These are phyloP conservation scores for Drosophila simulans DNA, from an alignment of 1,140 invertebrate species.

Conservation along the genomic window DNA sequence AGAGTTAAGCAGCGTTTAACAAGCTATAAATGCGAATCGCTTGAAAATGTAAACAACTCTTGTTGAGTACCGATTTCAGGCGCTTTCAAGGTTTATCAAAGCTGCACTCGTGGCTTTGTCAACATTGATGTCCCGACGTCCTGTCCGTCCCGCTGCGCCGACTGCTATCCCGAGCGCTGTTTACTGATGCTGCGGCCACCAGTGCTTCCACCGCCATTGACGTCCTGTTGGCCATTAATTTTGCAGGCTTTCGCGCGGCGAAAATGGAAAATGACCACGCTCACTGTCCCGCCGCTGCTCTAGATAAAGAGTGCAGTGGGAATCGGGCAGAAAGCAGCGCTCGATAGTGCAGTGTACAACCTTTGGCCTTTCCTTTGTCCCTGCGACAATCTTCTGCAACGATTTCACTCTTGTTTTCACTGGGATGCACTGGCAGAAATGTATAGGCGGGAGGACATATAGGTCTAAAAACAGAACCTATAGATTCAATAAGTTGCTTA, in stretches of 20 bases:
- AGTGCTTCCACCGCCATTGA: slow-evolving; percentile 44
- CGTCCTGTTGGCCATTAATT: slow-evolving; percentile 77
- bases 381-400: slow-evolving; percentile 57
- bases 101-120: slow-evolving; percentile 40
- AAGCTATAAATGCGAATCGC: not conserved
- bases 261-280: slow-evolving; percentile 43
- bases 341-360: slow-evolving; percentile 45
- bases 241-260: slow-evolving; percentile 67
- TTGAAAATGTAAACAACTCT: not conserved
- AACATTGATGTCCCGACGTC: slow-evolving; percentile 27
- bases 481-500: no score
- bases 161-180: slow-evolving; percentile 36
- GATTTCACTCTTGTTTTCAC: slow-evolving; percentile 64
- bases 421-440: slow-evolving; percentile 7
- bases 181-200: slow-evolving; percentile 29
- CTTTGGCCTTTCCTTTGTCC: slow-evolving; percentile 55
- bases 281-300: slow-evolving; percentile 14
- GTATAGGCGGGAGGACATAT: no score
- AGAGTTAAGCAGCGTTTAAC: not conserved
- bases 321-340: slow-evolving; percentile 12
- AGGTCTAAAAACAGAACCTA: not conserved
- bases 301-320: slow-evolving; percentile 49
- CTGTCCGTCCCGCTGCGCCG: slow-evolving; percentile 24
- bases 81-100: slow-evolving; percentile 23
- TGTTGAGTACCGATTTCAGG: slow-evolving; percentile 12